Evolutionary conservation across 2,888 invertebrate genomes (phyloP).

Genomic region (Caenorhabditis virilis): DNA sequence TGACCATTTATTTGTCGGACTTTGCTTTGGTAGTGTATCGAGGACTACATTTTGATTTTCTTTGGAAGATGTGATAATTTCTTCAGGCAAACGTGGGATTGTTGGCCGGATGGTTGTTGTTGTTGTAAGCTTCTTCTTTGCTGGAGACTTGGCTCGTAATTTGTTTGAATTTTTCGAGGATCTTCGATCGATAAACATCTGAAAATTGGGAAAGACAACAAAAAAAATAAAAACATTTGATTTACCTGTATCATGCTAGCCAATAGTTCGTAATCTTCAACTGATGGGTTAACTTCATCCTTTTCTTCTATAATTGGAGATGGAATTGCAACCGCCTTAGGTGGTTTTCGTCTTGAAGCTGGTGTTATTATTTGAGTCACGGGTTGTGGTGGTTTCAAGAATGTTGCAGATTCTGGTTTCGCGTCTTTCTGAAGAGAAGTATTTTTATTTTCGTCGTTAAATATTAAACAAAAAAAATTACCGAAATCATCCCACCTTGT

Average conservation of each 20-base stretch:
- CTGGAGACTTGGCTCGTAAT: background rate
- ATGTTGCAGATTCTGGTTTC: background rate
- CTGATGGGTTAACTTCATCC: conserved; percentile 8
- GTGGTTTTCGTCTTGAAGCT: conserved; percentile 12
- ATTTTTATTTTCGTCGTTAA: too few species aligned
- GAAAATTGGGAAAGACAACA: background rate
- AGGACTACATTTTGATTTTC: background rate
- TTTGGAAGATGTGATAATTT: background rate
- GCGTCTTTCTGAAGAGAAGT: background rate
- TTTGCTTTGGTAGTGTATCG: too few species aligned
- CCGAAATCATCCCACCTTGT: conserved; percentile 37
- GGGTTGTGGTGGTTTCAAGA: conserved; percentile 20
- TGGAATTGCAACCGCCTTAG: background rate
- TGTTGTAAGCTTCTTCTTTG: too few species aligned
- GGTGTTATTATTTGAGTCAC: conserved; percentile 28
- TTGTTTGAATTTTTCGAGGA: background rate
- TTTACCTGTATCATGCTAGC: conserved; percentile 35
- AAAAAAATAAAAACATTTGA: background rate
- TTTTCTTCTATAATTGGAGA: conserved; percentile 1
- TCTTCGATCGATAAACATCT: conserved; percentile 1
- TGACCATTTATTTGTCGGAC: conserved; percentile 31
- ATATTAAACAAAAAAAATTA: conserved; percentile 5
- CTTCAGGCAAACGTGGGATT: too few species aligned
- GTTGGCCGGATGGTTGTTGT: too few species aligned
- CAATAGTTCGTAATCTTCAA: conserved; percentile 38